Evolutionary conservation across 2,888 invertebrate genomes (phyloP), one percentile per base, ranked within the genome.

Genomic region (Patella pellucida): DNA sequence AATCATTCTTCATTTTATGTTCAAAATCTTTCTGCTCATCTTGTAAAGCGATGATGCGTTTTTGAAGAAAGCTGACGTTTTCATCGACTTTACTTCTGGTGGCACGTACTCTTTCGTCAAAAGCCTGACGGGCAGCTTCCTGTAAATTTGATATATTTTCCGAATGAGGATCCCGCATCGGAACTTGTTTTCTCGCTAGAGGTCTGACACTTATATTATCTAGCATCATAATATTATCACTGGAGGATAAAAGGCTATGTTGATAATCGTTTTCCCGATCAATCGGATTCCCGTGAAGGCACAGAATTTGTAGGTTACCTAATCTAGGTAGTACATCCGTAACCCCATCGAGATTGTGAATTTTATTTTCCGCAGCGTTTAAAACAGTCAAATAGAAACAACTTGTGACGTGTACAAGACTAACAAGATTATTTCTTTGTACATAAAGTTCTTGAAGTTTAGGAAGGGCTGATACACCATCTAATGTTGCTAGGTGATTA

Each of bases 141-240:
- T 85, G 85, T 71, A 88, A 79, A 11, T 84, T 82, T 73, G 82
- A 73, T 68, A 86, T 82, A 69, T 86, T 87, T 69, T 84, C 83
- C 16, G 79, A 78, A 75, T 86, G 86, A 41, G 77, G 76, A 62
- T 62, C 62, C 23, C 62, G 11, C 62, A 62, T 62, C 12, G 62
- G 62, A 23, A 62, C 19, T 96, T 96, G 73, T 52, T 78, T 78
- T 74, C 80, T 82, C 52, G 85, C 83, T 72, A 85, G 78, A 2
- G 87, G 87, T 76, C 84, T 77, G 16, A 87, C 84, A 23, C 85
- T 81, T 19, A 88, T 82, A 75, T 88, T 88, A 78, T 88, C 88
- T 15, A 88, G 77, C 1, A 84, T 85, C 80, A 85, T 85, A 23
- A 88, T 80, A 76, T 80, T 84, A 41, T 41, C 41, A n/a, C 84